Conservation (phyloP, 1,140 invertebrate species). For the Bactericera cockerelli region DNA sequence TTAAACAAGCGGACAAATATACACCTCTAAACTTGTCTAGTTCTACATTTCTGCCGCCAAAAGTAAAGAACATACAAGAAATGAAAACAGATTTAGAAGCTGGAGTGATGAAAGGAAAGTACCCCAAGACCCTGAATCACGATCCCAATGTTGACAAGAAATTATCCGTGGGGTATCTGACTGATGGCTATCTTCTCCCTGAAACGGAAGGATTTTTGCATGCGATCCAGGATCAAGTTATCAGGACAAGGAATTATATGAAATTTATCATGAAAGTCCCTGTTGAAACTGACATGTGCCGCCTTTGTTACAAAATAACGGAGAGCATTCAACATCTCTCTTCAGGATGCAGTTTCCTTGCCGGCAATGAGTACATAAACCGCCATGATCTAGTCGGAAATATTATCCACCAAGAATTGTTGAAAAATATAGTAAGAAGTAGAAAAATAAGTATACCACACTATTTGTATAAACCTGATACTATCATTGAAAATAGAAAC, state of each 20-base stretch:
- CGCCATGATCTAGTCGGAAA: too few species aligned
- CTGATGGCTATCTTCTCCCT: constrained; percentile 16
- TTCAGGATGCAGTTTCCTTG: too few species aligned
- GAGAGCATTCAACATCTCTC: too few species aligned
- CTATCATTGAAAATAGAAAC: neutral
- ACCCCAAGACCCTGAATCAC: constrained; percentile 18
- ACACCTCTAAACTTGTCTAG: neutral
- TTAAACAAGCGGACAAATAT: neutral
- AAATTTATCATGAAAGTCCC: constrained; percentile 22
- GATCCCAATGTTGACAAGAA: constrained; percentile 17
- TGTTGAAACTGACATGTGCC: too few species aligned
- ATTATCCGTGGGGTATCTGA: constrained; percentile 22
- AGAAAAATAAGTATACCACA: too few species aligned
- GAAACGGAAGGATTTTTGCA: constrained; percentile 22
- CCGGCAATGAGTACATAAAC: too few species aligned
- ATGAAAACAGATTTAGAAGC: constrained; percentile 19
- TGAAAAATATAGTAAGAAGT: too few species aligned
- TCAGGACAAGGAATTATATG: constrained; percentile 21
- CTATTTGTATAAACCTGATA: neutral
- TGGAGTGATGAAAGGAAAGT: constrained; percentile 18
- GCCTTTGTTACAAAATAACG: too few species aligned
- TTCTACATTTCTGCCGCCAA: too few species aligned
- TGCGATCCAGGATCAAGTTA: constrained; percentile 24
- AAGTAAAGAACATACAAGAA: too few species aligned
- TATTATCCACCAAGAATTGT: too few species aligned